Percentiles rank a stretch among this genome's conserved stretches.
Conservation (phyloP, 2,797 vertebrate genomes). For the Parauchenoglanis ngamensis region DNA sequence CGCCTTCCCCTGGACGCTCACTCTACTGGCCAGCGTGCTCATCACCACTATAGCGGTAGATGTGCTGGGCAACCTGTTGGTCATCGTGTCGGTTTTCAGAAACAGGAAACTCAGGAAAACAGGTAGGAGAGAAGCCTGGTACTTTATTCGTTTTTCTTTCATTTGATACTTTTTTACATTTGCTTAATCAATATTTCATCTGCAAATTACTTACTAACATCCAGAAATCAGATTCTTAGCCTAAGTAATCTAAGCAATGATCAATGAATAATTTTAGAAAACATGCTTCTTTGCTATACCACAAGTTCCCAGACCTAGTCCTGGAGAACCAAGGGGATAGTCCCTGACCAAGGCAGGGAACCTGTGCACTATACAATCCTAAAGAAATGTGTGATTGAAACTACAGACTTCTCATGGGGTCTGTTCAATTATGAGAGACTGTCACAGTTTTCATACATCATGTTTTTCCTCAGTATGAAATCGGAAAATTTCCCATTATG, state of each 20-base stretch:
- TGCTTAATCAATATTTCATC: background rate
- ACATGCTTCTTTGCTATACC: background rate
- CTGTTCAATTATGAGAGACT: background rate
- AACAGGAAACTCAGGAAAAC: slow-evolving; percentile 86
- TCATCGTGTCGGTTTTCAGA: slow-evolving; percentile 83
- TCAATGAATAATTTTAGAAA: background rate
- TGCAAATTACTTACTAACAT: no score
- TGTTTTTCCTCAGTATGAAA: background rate
- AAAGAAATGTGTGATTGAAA: background rate
- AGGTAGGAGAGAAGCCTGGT: slow-evolving; percentile 60
- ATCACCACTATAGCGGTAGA: slow-evolving; percentile 82
- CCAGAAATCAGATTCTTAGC: background rate
- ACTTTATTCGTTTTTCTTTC: background rate
- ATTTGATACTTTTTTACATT: background rate
- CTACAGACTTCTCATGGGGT: background rate
- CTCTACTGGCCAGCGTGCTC: slow-evolving; percentile 77
- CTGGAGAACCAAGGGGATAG: background rate
- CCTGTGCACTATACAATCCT: background rate
- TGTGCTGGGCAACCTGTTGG: slow-evolving; percentile 82
- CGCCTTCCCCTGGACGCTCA: slow-evolving; percentile 74
- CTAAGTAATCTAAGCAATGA: background rate
- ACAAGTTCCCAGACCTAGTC: background rate
- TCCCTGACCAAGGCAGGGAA: background rate
- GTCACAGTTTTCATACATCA: background rate
- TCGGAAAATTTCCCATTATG: background rate